phyloP scores from a whole-genome alignment of 2,797 vertebrate genomes.

The Artibeus lituratus region DNA sequence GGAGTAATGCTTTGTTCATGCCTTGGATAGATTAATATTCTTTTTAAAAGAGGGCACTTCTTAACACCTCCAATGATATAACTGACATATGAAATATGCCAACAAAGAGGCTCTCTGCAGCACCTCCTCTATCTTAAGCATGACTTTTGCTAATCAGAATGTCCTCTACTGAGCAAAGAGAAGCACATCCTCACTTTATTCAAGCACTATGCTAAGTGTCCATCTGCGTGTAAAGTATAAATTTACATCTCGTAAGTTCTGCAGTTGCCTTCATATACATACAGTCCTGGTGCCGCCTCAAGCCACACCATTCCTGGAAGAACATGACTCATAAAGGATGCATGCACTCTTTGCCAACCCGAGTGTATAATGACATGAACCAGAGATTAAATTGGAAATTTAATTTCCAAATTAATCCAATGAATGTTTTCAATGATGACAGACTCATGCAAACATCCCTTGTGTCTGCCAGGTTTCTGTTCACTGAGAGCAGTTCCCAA shows the following conservation, averaged over 20 bases:
- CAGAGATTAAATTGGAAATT: not conserved
- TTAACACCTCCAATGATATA: not conserved
- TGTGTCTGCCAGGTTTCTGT: not conserved
- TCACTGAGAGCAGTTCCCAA: not conserved
- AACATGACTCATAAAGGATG: not conserved
- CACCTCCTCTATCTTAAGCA: not conserved
- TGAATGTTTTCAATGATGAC: not conserved
- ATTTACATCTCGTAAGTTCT: not conserved
- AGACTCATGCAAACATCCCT: not conserved
- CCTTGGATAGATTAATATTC: not conserved
- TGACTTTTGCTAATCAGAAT: not conserved
- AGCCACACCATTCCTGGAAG: not conserved
- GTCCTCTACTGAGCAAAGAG: not conserved
- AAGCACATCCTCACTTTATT: not conserved
- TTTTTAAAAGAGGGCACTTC: not conserved
- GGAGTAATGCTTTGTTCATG: not conserved
- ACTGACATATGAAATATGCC: not conserved
- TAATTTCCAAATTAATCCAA: not conserved
- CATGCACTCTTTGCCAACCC: not conserved
- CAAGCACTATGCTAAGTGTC: not conserved
- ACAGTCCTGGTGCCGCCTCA: not conserved
- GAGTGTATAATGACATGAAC: not conserved
- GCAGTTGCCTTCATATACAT: not conserved
- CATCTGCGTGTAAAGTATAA: not conserved
- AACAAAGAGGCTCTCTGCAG: not conserved